Evolutionary conservation across 2,888 invertebrate species (phyloP).

Genomic region (Erebia aethiops): DNA sequence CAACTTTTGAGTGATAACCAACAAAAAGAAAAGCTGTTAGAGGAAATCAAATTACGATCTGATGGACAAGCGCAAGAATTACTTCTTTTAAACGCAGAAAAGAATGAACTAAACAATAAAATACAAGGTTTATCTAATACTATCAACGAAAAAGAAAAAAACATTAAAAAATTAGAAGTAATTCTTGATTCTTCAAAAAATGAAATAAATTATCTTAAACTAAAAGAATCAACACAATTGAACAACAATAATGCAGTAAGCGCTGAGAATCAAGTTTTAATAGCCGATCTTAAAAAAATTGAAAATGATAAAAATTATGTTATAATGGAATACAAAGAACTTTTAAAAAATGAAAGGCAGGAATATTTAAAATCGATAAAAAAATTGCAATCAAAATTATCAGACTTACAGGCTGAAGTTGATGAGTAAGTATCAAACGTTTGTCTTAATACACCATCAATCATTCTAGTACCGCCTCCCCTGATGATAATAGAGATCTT

Average conservation of each 20-base stretch:
- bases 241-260: constrained; percentile 55
- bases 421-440: constrained; percentile 57
- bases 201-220: constrained; percentile 53
- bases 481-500: constrained; percentile 55
- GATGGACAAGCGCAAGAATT: constrained; percentile 65
- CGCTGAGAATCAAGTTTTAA: constrained; percentile 72
- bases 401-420: constrained; percentile 61
- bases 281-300: constrained; percentile 64
- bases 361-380: constrained; percentile 66
- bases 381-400: constrained; percentile 60
- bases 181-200: constrained; percentile 54
- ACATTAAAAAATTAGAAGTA: constrained; percentile 52
- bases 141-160: constrained; percentile 58
- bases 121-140: constrained; percentile 57
- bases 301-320: constrained; percentile 71
- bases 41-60: constrained; percentile 53
- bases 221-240: constrained; percentile 48
- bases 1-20: constrained; percentile 51
- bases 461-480: constrained; percentile 48
- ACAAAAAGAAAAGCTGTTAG: constrained; percentile 60
- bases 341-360: constrained; percentile 77
- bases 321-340: constrained; percentile 75
- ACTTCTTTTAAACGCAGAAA: constrained; percentile 62
- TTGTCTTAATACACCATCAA: constrained; percentile 47
- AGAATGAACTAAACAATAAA: constrained; percentile 57